Conservation (phyloP, 2,797 vertebrate species). For the Cuniculus paca region DNA sequence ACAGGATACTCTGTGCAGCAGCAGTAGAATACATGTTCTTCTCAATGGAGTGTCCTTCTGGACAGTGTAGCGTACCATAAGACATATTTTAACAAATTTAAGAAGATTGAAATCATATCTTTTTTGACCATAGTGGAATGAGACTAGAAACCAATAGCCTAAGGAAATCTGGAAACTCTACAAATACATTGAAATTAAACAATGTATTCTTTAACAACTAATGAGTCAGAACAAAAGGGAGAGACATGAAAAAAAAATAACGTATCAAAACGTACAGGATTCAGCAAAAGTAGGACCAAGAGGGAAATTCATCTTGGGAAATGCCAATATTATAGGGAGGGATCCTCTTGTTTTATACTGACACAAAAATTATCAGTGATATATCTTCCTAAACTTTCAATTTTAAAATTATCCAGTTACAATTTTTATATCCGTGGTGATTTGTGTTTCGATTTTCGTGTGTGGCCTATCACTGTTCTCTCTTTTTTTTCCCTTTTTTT, state of each 20-base stretch:
- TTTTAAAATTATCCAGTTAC: neutral
- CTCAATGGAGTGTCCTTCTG: neutral
- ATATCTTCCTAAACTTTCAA: neutral
- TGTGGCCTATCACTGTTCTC: neutral
- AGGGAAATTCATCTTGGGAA: neutral
- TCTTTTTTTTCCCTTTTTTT: too few species aligned
- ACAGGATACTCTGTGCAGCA: neutral
- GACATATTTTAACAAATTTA: neutral
- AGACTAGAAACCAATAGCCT: neutral
- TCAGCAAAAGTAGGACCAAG: neutral
- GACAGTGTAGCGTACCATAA: neutral
- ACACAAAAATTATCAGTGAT: neutral
- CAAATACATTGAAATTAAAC: neutral
- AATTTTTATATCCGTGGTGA: neutral
- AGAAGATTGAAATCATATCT: neutral
- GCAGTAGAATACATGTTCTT: neutral
- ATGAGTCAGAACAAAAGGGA: neutral
- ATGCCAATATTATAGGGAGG: neutral
- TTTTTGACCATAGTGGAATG: neutral
- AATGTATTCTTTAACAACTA: neutral
- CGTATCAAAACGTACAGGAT: neutral
- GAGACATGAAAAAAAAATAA: neutral
- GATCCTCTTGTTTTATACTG: neutral
- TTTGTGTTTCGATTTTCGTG: conserved; percentile 60
- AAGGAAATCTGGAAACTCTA: neutral